Evolutionary conservation across 2,797 vertebrate species (phyloP).

Genomic region (Sebastes paucispinis): DNA sequence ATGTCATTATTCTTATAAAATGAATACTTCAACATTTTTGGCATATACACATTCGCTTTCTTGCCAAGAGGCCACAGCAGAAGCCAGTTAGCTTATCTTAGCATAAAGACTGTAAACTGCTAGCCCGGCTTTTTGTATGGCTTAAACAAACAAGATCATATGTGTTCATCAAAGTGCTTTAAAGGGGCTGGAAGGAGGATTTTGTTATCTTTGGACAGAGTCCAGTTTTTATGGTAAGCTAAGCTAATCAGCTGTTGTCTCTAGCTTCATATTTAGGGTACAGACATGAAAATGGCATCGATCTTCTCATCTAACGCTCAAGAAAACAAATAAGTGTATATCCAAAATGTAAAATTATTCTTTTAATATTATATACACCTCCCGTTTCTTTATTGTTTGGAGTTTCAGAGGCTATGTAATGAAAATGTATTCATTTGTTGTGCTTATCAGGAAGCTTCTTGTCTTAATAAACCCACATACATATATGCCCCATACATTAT

Average conservation of each 20-base stretch:
- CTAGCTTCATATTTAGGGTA: neutral
- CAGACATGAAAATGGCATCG: neutral
- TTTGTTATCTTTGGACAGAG: neutral
- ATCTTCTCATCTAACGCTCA: neutral
- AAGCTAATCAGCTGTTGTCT: neutral
- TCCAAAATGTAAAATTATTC: neutral
- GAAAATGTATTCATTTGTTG: neutral
- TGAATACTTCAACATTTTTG: neutral
- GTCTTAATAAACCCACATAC: neutral
- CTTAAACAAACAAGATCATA: neutral
- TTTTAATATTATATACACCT: neutral
- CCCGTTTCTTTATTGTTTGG: neutral
- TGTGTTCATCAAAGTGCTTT: neutral
- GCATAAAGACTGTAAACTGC: neutral
- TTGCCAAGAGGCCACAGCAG: neutral
- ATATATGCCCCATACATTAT: neutral
- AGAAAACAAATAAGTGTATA: neutral
- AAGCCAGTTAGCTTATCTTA: neutral
- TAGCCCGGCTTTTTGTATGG: neutral
- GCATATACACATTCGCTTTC: neutral
- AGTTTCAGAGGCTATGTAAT: neutral
- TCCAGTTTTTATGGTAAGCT: neutral
- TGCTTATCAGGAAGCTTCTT: neutral
- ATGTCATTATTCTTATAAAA: neutral
- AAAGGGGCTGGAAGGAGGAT: neutral